Evolutionary conservation across 2,888 invertebrate genomes (phyloP).

Genomic region (Gastracanthus pulcherrimus): DNA sequence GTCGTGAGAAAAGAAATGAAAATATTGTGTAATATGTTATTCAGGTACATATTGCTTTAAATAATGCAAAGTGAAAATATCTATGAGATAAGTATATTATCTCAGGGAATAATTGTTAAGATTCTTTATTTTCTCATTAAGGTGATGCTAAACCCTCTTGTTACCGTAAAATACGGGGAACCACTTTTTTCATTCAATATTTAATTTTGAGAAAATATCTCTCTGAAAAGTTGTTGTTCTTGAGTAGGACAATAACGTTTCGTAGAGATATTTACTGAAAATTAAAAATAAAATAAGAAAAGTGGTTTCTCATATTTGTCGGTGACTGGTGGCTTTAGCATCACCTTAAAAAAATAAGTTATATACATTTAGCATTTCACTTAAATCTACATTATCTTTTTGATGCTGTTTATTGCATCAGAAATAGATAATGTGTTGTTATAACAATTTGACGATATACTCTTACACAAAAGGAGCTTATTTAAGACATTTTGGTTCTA

Average conservation of each 20-base stretch:
- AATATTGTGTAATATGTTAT: not conserved
- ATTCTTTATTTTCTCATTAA: conserved; percentile 3
- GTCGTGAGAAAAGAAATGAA: not conserved
- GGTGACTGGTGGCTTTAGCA: too few species aligned
- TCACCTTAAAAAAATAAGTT: not conserved
- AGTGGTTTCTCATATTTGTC: too few species aligned
- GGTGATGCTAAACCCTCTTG: too few species aligned
- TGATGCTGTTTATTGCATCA: not conserved
- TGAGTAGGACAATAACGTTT: too few species aligned
- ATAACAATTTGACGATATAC: not conserved
- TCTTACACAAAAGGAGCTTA: not conserved
- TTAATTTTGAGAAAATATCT: too few species aligned
- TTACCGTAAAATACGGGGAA: too few species aligned
- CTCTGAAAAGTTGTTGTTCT: too few species aligned
- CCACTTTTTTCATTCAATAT: too few species aligned
- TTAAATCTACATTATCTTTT: not conserved
- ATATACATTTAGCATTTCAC: not conserved
- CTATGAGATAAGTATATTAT: not conserved
- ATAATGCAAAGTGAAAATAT: conserved; percentile 12
- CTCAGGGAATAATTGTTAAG: not conserved
- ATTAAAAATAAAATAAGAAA: too few species aligned
- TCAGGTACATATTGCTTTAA: not conserved
- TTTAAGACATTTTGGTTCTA: too few species aligned
- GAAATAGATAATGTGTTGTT: not conserved
- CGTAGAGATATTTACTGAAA: too few species aligned